A percentile compares a stretch with the other conserved stretches of the same genome.
Evolutionary conservation across 2,797 vertebrate species (phyloP).

Genomic region (Bucorvus abyssinicus): DNA sequence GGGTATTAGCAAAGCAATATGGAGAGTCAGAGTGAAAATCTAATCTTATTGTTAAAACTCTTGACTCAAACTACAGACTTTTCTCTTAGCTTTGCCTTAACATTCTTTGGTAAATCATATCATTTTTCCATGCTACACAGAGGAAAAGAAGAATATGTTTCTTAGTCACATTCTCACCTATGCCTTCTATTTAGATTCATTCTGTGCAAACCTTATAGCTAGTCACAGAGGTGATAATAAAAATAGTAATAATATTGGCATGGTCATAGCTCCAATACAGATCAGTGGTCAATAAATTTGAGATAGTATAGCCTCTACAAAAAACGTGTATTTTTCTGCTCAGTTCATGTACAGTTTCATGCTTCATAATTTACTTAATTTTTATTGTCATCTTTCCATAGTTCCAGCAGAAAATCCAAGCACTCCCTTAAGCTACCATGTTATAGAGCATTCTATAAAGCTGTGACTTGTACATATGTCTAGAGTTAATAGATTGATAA

Average conservation of each 20-base stretch:
- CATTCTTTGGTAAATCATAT: not conserved
- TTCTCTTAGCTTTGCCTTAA: not conserved
- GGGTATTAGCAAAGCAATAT: not conserved
- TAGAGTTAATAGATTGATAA: not conserved
- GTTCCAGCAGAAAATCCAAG: not conserved
- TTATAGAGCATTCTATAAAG: not conserved
- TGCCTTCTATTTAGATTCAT: not conserved
- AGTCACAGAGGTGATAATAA: not conserved
- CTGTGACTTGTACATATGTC: not conserved
- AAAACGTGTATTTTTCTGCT: not conserved
- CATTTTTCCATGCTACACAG: not conserved
- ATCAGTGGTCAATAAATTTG: not conserved
- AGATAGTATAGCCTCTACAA: not conserved
- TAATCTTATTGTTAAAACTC: not conserved
- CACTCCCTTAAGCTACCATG: not conserved
- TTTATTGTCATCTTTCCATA: not conserved
- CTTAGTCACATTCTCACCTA: not conserved
- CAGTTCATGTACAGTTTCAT: not conserved
- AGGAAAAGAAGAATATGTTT: not conserved
- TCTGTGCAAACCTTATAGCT: not conserved
- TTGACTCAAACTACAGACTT: not conserved
- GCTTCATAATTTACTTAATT: not conserved
- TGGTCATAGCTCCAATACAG: not conserved
- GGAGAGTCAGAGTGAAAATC: not conserved
- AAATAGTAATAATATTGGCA: not conserved